Base-by-base conservation (phyloP, 2,888 invertebrate genomes). In the Hyles lineata region DNA sequence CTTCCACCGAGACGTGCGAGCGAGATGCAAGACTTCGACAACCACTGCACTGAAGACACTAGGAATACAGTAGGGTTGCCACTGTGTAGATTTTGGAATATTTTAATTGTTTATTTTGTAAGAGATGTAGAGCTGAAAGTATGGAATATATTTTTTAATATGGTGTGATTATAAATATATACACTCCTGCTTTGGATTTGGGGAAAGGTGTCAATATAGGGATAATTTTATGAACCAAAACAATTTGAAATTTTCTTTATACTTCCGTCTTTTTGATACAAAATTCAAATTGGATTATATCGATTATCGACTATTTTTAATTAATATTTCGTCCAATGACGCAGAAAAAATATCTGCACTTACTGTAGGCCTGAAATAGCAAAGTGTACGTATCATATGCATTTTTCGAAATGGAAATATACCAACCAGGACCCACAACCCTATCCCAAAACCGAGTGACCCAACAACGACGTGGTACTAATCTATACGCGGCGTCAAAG, bases 1-100 rank as follows among this genome's bases (percentile, higher is more conserved):
- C 75, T 79, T 82, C 76, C 76, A 69, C n/a, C 6, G n/a, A 58
- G 71, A 55, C 35, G 70, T 69, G 70, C 55, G 70, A 72, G 62
- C 21, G 43, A 43, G 58, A 72, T 43, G 52, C 15, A 29, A 71
- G 61, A 62, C 35, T 58, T 62, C 17, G 55, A 58, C 25, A 71
- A 71, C 32, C 35, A 67, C 35, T 15, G 32, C 58, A 63, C 25
- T 29, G 55, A 50, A 50, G 43, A 23, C 23, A 67, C 11, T 43
- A 23, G 15, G 21, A 17, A 23, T 67, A 17, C 23, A 17, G 8
- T 25, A 67, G 67, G 67, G 50, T 23, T 67, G 50, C 17, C 43
- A 63, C 5, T 11, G 6, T 23, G 43, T 11, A 4, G 43, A 23
- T 8, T 11, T 11, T 17, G 15, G 17, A 7, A 11, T 17, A 1